Evolutionary conservation across 2,113 vertebrate species (phyloP), one percentile per base, ranked within the genome.

Genomic region (Oryzias curvinotus): DNA sequence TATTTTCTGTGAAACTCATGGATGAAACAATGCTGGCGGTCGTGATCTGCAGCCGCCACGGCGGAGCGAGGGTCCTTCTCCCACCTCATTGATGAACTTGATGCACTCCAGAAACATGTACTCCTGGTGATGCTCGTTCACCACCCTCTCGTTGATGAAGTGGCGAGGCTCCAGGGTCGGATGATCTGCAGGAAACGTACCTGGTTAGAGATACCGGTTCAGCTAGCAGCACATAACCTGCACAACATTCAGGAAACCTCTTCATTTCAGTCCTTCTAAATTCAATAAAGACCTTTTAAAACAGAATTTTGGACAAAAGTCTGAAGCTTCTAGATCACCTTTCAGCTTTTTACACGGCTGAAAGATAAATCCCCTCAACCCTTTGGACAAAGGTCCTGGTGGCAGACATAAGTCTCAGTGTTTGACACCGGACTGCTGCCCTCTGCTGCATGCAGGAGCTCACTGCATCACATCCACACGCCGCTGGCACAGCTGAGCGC

Each of bases 31-130:
- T 23, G 21, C 2, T 3, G 21, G 21, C 21, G 21, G 21, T 2
- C 36, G 2, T 2, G 8, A 0, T 10, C 30, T 36, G 12, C 8
- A 36, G 36, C 36, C 12, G 36, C 12, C 36, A 36, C 12, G 14
- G 16, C 16, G 17, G 19, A 4, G 18, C 3, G 21, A 8, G 14
- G 56, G 58, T 57, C 0, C 19, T 48, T 54, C 12, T 43, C 86
- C 60, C 72, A 93, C 91, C 91, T 93, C 90, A 71, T 92, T 92
- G n/a, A 93, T 99, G 75, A 98, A 98, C 78, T 94, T 94, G 90
- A 98, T 94, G 62, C 96, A 98, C 58, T 99, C 95, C 83, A 98
- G 90, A 71, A 99, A 98, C 91, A 99, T 98, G 93, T 93, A 98
- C 82, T 98, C 96, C 47, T 94, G 93, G 72, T 96, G 93, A 75